These are phyloP conservation scores for Drosophila neoperkinsi DNA, from an alignment of 2,888 invertebrate species.

Conservation along the genomic window DNA sequence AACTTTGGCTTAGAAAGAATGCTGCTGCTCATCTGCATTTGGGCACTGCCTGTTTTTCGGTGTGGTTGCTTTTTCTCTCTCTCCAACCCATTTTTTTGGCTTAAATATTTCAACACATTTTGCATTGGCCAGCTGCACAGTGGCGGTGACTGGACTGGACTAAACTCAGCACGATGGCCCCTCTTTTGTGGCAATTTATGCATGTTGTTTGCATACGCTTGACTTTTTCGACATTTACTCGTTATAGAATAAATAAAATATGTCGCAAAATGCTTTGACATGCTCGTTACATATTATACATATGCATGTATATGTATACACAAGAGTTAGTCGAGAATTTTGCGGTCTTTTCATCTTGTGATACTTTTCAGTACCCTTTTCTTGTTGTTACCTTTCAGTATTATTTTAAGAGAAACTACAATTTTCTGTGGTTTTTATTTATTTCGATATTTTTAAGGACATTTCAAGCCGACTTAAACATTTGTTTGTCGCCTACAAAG, in stretches of 20 bases:
- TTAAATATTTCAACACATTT: constrained; percentile 78
- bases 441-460: background rate
- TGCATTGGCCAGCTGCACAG: constrained; percentile 51
- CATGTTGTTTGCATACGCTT: constrained; percentile 74
- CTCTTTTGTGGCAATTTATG: constrained; percentile 72
- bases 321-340: constrained; percentile 9
- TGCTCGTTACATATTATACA: constrained; percentile 59
- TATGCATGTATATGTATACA: background rate
- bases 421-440: background rate
- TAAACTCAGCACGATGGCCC: constrained; percentile 28
- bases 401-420: background rate
- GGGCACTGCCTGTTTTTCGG: constrained; percentile 30
- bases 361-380: background rate
- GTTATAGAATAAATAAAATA: constrained; percentile 72
- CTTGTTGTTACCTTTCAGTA: background rate
- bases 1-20: constrained; percentile 70
- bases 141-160: constrained; percentile 5
- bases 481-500: background rate
- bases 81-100: constrained; percentile 30
- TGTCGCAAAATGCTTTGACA: constrained; percentile 74
- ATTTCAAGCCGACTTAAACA: background rate
- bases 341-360: background rate
- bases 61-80: constrained; percentile 23
- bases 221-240: constrained; percentile 74
- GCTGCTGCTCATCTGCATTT: constrained; percentile 61